Conservation (phyloP, 2,797 vertebrate genomes). For the Poecilia wingei region DNA sequence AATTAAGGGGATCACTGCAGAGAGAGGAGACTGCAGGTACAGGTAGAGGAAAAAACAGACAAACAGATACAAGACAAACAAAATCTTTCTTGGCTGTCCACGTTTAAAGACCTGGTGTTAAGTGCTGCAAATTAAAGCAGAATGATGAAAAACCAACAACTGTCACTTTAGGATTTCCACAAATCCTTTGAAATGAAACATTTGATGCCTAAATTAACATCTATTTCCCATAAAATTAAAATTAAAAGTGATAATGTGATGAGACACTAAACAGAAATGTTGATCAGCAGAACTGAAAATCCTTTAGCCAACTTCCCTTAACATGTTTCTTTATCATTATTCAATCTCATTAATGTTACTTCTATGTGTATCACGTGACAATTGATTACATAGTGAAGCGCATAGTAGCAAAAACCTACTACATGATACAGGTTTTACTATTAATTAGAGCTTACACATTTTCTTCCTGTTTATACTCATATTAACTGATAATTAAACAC, state of each 20-base stretch:
- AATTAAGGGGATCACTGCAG: neutral
- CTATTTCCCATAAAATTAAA: neutral
- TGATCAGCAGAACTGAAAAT: neutral
- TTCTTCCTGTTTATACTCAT: neutral
- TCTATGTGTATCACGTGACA: neutral
- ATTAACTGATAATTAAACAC: neutral
- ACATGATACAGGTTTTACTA: neutral
- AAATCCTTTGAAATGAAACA: neutral
- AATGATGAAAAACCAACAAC: neutral
- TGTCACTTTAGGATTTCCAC: neutral
- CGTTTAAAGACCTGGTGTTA: neutral
- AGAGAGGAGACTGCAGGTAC: neutral
- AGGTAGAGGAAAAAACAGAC: neutral
- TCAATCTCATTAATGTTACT: neutral
- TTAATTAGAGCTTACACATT: neutral
- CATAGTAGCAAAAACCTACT: neutral
- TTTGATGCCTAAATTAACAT: too few relatives aligned
- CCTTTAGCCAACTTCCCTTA: neutral
- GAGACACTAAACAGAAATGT: neutral
- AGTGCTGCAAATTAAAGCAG: neutral
- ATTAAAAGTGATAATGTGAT: neutral
- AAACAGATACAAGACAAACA: neutral
- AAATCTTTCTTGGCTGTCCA: neutral
- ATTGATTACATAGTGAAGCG: neutral
- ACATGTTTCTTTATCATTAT: neutral